Conservation (phyloP, 2,113 vertebrate species). For the Petrocephalus microphthalmus region DNA sequence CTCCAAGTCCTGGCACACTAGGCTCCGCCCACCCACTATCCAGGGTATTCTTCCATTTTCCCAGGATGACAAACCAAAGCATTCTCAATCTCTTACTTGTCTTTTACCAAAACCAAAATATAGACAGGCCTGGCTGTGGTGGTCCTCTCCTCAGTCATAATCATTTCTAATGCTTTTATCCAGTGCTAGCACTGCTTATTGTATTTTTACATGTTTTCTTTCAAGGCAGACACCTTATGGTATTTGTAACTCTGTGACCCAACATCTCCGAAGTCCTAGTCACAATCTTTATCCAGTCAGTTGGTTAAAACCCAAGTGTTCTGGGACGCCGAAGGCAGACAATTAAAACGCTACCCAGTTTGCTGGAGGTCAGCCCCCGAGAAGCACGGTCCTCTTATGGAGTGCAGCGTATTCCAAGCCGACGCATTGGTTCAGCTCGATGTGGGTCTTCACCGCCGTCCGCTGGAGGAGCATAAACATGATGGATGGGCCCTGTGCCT, state of each 20-base stretch:
- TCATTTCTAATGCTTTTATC: neutral
- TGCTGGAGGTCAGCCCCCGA: slow-evolving; percentile 49
- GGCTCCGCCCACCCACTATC: neutral
- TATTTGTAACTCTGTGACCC: neutral
- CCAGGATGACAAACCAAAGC: neutral
- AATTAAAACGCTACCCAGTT: slow-evolving; percentile 53
- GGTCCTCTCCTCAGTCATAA: neutral
- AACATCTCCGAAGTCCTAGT: neutral
- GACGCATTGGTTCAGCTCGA: neutral
- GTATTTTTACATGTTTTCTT: neutral
- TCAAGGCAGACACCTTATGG: neutral
- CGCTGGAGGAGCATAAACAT: slow-evolving; percentile 25
- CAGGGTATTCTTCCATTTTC: neutral
- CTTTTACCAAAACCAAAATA: neutral
- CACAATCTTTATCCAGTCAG: neutral
- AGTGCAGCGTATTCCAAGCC: slow-evolving; percentile 50
- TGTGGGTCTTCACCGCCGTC: neutral
- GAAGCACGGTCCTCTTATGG: slow-evolving; percentile 32
- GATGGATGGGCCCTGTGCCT: slow-evolving; percentile 44
- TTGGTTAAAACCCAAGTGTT: slow-evolving; percentile 23
- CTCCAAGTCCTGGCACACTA: neutral
- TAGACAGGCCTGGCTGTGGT: neutral
- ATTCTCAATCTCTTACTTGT: neutral
- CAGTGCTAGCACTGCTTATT: neutral
- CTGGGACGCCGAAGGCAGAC: slow-evolving; percentile 50